Conservation (phyloP, 2,113 vertebrate genomes). For the Notothenia coriiceps region DNA sequence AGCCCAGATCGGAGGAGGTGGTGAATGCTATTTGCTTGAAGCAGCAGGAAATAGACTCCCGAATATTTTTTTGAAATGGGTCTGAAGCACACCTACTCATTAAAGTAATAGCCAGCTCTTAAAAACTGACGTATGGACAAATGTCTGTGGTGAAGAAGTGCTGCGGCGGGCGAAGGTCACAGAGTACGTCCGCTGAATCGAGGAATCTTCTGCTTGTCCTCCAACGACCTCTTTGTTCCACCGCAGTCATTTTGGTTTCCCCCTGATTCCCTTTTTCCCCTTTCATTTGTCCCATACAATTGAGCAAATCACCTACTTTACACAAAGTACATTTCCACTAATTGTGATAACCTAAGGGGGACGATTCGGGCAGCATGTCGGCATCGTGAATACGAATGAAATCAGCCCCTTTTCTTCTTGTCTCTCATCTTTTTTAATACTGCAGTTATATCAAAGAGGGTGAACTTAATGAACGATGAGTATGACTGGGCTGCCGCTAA, state of each 20-base stretch:
- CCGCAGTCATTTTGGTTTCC: constrained; percentile 48
- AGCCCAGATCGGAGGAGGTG: constrained; percentile 32
- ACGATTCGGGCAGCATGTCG: constrained; percentile 24
- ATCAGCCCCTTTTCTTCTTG: not conserved
- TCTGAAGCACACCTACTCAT: constrained; percentile 76
- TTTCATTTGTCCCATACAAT: constrained; percentile 20
- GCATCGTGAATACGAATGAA: not conserved
- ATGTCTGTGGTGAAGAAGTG: constrained; percentile 73
- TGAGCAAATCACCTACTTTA: constrained; percentile 48
- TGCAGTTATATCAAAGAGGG: not conserved
- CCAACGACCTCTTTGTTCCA: constrained; percentile 42
- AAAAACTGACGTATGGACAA: constrained; percentile 79
- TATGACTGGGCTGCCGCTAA: not conserved
- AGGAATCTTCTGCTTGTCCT: constrained; percentile 50
- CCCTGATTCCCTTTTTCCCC: not conserved
- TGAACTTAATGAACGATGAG: not conserved
- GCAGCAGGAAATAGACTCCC: constrained; percentile 53
- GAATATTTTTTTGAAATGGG: constrained; percentile 68
- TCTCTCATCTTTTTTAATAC: not conserved
- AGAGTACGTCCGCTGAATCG: constrained; percentile 52
- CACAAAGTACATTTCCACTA: constrained; percentile 36
- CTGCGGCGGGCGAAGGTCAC: constrained; percentile 66
- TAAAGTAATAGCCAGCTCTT: constrained; percentile 77
- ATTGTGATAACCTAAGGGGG: constrained; percentile 49
- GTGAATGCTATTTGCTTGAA: constrained; percentile 52